Conservation (phyloP, 2,797 vertebrate genomes). For the Ambastaia sidthimunki region DNA sequence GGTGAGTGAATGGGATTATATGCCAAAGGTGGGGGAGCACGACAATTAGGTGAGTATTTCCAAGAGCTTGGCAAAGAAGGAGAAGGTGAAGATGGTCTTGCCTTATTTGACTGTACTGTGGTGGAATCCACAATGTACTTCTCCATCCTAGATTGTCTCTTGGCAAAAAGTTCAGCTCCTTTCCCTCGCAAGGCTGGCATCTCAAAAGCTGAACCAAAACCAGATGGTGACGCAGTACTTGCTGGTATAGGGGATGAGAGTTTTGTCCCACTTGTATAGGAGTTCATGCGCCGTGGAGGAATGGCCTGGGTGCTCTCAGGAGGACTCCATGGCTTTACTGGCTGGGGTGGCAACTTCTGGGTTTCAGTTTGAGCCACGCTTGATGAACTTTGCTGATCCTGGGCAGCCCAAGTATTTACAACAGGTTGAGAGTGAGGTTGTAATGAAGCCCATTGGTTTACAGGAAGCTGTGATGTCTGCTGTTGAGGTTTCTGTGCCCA, state of each 20-base stretch:
- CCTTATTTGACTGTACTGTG: conserved; percentile 90
- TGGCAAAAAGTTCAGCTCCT: conserved; percentile 96
- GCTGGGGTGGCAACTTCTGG: conserved; percentile 62
- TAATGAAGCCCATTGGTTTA: conserved; percentile 69
- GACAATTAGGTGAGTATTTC: conserved; percentile 94
- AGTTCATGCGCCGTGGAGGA: conserved; percentile 71
- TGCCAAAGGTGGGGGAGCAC: conserved; percentile 90
- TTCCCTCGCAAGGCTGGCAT: conserved; percentile 91
- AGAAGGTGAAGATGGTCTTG: conserved; percentile 86
- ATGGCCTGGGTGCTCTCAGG: conserved; percentile 65
- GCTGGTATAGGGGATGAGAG: conserved; percentile 76
- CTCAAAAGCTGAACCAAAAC: conserved; percentile 81
- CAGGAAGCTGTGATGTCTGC: conserved; percentile 63
- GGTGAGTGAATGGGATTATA: conserved; percentile 96
- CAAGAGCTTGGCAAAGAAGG: conserved; percentile 91
- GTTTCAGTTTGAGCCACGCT: conserved; percentile 68
- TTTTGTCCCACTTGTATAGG: conserved; percentile 68
- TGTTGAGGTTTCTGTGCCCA: conserved; percentile 73
- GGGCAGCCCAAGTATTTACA: conserved; percentile 69
- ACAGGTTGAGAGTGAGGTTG: conserved; percentile 62
- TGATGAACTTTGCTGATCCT: conserved; percentile 76
- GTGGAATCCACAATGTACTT: conserved; percentile 95
- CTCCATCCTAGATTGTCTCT: conserved; percentile 97
- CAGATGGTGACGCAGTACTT: conserved; percentile 70
- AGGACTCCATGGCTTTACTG: conserved; percentile 75